Percentiles rank a stretch among this genome's conserved stretches.
These are phyloP conservation scores for Lasius fuliginosus DNA, from an alignment of 2,888 invertebrate genomes.

Conservation along the genomic window DNA sequence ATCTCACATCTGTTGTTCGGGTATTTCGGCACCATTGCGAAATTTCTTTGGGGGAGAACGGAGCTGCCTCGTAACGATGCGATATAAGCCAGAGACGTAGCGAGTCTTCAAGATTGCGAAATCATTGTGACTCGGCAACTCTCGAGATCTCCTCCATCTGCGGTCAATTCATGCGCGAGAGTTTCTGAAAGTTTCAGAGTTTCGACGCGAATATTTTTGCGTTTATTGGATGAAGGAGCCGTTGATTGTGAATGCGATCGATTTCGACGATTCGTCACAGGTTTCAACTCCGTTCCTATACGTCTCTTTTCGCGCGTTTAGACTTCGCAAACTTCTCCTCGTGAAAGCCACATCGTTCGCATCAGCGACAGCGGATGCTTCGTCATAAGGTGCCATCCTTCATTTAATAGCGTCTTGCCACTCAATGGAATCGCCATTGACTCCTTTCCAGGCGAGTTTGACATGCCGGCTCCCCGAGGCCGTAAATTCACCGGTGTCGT, in stretches of 20 bases:
- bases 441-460: conserved; percentile 48
- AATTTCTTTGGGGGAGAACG: conserved; percentile 50
- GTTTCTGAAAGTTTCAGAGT: conserved; percentile 5
- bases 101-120: conserved; percentile 45
- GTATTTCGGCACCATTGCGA: conserved; percentile 66
- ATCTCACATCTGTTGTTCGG: conserved; percentile 69
- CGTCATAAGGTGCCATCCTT: conserved; percentile 15
- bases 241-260: not conserved
- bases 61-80: conserved; percentile 22
- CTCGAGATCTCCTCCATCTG: conserved; percentile 7
- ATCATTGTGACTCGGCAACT: conserved; percentile 64
- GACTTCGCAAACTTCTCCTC: conserved; percentile 6
- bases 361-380: not conserved
- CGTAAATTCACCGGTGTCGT: conserved; percentile 69
- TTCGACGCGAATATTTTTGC: conserved; percentile 1
- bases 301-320: not conserved
- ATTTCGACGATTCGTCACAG: not conserved
- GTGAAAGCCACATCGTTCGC: not conserved
- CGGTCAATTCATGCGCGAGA: conserved; percentile 35
- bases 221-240: not conserved
- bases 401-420: conserved; percentile 62
- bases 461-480: conserved; percentile 51
- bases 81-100: conserved; percentile 9
- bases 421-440: conserved; percentile 58
- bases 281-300: not conserved